Evolutionary conservation across 2,113 vertebrate genomes (phyloP), one percentile per base, ranked within the genome.

Genomic region (Anhinga anhinga): DNA sequence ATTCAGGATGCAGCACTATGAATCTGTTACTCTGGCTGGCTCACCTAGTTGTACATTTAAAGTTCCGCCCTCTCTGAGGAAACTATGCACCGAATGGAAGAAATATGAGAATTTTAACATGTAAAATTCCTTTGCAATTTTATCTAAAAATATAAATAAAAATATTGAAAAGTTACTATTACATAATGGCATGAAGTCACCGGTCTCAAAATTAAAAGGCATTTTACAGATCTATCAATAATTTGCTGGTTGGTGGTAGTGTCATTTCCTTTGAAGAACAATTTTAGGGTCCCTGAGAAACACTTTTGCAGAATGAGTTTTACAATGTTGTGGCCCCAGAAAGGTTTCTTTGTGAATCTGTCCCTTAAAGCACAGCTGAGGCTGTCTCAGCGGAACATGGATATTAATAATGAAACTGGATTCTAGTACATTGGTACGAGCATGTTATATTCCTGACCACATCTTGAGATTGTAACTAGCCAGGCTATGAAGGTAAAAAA

Each of bases 381-480:
- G 55, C 13, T 67, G 15, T n/a, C 36, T 88, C 29, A 27, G 66
- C 29, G 62, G 20, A 40, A n/a, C 13, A 3, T 16, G 7, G 17
- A 79, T 72, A 45, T 73, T 62, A 63, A 62, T 73, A 77, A 56
- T 40, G 34, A 77, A 77, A 66, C 9, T 36, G 34, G 38, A 22
- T 66, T 76, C 40, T 27, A 20, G 40, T 21, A 12, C 20, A 3
- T n/a, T 13, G n/a, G 15, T 50, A 36, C 38, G 58, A 3, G 44
- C 0, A 0, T 32, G 30, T 47, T 49, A 21, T 40, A 6, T 63
- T 42, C 67, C 86, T 93, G 34, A 32, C 34, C 18, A 3, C 5
- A 20, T 20, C 30, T 22, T 49, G 45, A 66, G 55, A 30, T 59
- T 55, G 5, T 20, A 65, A n/a, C 21, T 5, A 29, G 11, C 29